Evolutionary conservation across 2,113 vertebrate genomes (phyloP), one percentile per base, ranked within the genome.

Genomic region (Hiodon alosoides): DNA sequence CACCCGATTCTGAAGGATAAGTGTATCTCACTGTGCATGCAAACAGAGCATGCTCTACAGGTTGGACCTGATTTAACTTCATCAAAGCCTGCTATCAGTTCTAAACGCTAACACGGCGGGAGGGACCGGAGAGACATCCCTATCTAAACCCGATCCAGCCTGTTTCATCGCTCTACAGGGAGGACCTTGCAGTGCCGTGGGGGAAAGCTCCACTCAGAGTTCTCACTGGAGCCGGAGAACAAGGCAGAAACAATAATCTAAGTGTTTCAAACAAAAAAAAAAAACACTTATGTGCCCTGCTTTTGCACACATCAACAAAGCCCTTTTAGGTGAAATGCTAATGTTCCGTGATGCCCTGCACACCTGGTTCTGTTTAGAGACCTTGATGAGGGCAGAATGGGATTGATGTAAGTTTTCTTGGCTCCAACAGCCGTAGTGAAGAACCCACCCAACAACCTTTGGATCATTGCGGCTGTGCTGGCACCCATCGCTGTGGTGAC

Each of bases 371-470:
- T 31, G 31, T 31, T 31, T 53, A 53, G 50, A 7, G 48, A 17
- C n/a, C 53, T 47, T 7, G n/a, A 47, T 69, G 47, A 61, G 58
- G 6, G 16, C 16, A n/a, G 67, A 52, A 8, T 6, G 65, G 70
- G 57, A 59, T 17, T 72, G 52, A 61, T 11, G 5, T 31, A 13
- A 59, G 54, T 80, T 80, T 3, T 66, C 80, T 73, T 50, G 73
- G 81, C 79, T 72, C 67, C 71, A 51, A 10, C 83, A 99, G 97
- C 97, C 46, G 96, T 98, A 82, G 94, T 98, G 78, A 98, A 99
- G 90, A 96, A 94, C 72, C 97, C 97, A 0, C 95, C 96, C 7
- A 98, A 97, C 88, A 99, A 98, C 88, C 90, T 99, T 74, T 99
- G 97, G 97, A 98, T 99, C 90, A 95, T 99, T 0, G 96, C 97